Evolutionary conservation across 2,888 invertebrate genomes (phyloP).

Genomic region (Drosophila meridionalis): DNA sequence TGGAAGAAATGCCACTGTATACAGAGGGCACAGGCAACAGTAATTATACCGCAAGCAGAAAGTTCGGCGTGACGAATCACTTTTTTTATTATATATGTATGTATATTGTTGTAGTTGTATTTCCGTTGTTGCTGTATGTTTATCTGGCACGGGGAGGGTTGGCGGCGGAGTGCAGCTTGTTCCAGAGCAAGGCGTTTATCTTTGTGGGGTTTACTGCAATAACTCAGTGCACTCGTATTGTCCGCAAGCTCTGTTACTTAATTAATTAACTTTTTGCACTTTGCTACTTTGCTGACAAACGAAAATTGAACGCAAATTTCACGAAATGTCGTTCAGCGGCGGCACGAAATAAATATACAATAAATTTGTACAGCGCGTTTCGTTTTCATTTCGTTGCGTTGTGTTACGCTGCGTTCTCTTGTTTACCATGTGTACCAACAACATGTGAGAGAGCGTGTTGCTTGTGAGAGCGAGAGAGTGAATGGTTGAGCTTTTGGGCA

Average conservation of each 20-base stretch:
- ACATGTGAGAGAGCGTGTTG: background rate
- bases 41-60: constrained; percentile 43
- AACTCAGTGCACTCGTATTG: constrained; percentile 40
- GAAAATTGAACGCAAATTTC: constrained; percentile 50
- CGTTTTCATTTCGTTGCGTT: constrained; percentile 49
- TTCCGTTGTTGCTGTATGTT: constrained; percentile 25
- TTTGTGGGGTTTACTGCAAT: constrained; percentile 23
- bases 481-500: background rate
- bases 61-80: constrained; percentile 69
- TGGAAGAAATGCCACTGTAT: constrained; percentile 40
- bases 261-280: constrained; percentile 52
- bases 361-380: constrained; percentile 51
- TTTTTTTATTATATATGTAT: constrained; percentile 33
- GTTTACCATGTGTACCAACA: constrained; percentile 55
- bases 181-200: constrained; percentile 8
- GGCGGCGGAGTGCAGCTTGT: background rate
- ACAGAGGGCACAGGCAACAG: constrained; percentile 5
- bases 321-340: constrained; percentile 56
- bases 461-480: constrained; percentile 12
- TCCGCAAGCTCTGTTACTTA: constrained; percentile 29
- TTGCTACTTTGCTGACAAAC: constrained; percentile 31
- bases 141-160: constrained; percentile 5
- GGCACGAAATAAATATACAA: constrained; percentile 71
- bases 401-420: constrained; percentile 37
- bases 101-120: constrained; percentile 6